Evolutionary conservation across 2,113 vertebrate genomes (phyloP).

Genomic region (Tetrao urogallus): DNA sequence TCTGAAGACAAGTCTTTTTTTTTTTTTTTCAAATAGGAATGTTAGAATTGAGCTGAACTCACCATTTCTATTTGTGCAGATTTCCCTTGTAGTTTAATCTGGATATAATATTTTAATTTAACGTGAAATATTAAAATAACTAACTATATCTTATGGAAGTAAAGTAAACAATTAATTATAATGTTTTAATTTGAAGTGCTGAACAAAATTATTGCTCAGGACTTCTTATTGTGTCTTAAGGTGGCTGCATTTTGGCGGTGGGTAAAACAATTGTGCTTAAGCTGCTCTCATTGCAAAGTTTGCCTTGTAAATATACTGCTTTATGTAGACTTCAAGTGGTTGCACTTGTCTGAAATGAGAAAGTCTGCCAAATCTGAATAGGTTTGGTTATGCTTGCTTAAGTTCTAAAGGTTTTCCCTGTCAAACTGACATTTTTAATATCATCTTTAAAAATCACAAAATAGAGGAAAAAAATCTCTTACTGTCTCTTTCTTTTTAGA

Average conservation of each 20-base stretch:
- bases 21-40: neutral
- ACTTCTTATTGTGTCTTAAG: slow-evolving; percentile 2
- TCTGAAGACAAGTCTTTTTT: neutral
- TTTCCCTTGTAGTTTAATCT: neutral
- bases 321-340: slow-evolving; percentile 45
- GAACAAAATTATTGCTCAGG: neutral
- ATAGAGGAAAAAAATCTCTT: slow-evolving; percentile 65
- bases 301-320: slow-evolving; percentile 40
- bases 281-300: slow-evolving; percentile 30
- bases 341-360: slow-evolving; percentile 20
- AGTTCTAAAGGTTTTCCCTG: slow-evolving; percentile 22
- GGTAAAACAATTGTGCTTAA: slow-evolving; percentile 19
- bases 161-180: neutral
- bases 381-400: slow-evolving; percentile 16
- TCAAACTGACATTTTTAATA: slow-evolving; percentile 40
- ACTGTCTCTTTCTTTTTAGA: slow-evolving; percentile 81
- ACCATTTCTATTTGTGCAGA: neutral
- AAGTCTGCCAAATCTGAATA: slow-evolving; percentile 9
- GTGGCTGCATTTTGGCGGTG: slow-evolving; percentile 17
- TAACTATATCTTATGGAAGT: neutral
- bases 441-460: slow-evolving; percentile 49
- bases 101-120: neutral
- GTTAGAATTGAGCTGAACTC: slow-evolving; percentile 1
- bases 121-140: neutral
- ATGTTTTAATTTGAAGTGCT: slow-evolving; percentile 7